Base-by-base conservation (phyloP, 1,140 invertebrate genomes). In the Hermatobates lingyangjiaoensis region DNA sequence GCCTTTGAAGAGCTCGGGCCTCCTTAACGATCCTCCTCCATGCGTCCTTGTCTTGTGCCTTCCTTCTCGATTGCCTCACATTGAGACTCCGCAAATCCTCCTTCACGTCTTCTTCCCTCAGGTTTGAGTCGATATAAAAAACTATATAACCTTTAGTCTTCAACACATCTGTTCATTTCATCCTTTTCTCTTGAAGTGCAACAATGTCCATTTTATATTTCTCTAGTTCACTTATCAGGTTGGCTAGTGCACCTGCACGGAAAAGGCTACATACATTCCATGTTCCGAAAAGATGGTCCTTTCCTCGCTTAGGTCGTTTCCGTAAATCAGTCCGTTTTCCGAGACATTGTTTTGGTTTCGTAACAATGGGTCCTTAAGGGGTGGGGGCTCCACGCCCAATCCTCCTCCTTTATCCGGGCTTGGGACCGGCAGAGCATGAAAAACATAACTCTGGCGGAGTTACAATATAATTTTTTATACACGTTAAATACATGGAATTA, bases 171-270 rank as follows among this genome's bases (percentile, higher is more conserved):
- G 45, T 50, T 14, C 27, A 26, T 45, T 39, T 48, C 57, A 51
- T 54, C 48, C 51, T 26, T 24, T 50, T 56, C 38, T 56, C 55
- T 50, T 58, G 55, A 39, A 56, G 39, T 10, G 55, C 57, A 1
- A 53, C 55, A 44, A 58, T 44, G 39, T 54, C 46, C 26, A 58
- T 44, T 39, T 56, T 48, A 38, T 56, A 56, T 51, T 49, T 56
- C 25, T 21, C 10, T 23, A 58, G 45, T 56, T 58, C 52, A 23
- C 52, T 40, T 25, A 45, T 38, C 40, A 58, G 39, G 23, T 27
- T 55, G 20, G 40, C 26, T 26, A 47, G 25, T 42, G 27, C 50
- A 15, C 54, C 51, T 28, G 56, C 40, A 47, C 30, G 45, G 40
- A 47, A 26, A 18, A 56, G 26, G 46, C 30, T 58, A 45, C 51